Base-by-base conservation (phyloP, 2,888 invertebrate genomes). In the Cantharis rustica region DNA sequence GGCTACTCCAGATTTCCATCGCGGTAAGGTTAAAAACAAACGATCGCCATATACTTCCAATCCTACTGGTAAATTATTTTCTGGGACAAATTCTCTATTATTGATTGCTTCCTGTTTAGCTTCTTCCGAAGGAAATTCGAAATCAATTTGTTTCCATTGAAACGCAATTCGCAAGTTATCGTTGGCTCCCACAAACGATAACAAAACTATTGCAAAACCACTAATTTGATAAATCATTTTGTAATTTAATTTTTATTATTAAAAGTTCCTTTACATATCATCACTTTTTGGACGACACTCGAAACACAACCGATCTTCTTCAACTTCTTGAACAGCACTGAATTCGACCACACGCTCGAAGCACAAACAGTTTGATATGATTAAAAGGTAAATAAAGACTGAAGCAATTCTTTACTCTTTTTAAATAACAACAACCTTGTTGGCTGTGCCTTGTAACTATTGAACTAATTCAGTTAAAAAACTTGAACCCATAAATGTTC, bases 81-180 rank as follows among this genome's bases (percentile, higher is more conserved):
- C 91, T 10, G 92, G 93, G 61, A 94, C 91, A 83, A 93, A 95
- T 78, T 89, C 88, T 79, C 90, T 90, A 70, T 88, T 89, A 27
- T 89, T 89, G 62, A 93, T 88, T 16, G 94, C 94, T 71, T 90
- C 88, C 84, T 90, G 89, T 73, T 92, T 88, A 3, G 89, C 90
- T 9, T 90, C 90, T 1, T 90, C 87, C 31, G 85, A 90, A 3
- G 91, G 90, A 88, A 91, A 95, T 78, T 91, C 91, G 86, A 91
- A 95, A 85, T 94, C 94, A 69, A 95, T 88, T 86, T 92, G 91
- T 82, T 92, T 93, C 95, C 95, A 95, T 84, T 94, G 91, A 86
- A 92, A 94, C 69, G 91, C 90, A 69, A 94, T 92, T 81, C 91
- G 90, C 73, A 94, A 89, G 88, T 93, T 93, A 85, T 93, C 93